Percentiles rank a stretch among this genome's conserved stretches.
These are phyloP conservation scores for Lerema accius DNA, from an alignment of 1,140 invertebrate genomes.

Conservation along the genomic window DNA sequence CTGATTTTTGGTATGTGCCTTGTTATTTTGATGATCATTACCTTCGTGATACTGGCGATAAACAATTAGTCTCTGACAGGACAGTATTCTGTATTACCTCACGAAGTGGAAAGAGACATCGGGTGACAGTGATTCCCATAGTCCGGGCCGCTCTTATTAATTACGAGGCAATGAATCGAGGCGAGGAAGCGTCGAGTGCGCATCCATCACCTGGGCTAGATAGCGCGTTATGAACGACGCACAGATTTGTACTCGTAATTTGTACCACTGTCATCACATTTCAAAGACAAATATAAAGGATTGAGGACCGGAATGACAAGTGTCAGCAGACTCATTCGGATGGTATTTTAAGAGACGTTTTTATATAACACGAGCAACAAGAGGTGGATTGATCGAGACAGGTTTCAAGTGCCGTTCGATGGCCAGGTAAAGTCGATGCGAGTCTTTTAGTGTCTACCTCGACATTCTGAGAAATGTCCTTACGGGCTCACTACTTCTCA, in stretches of 20 bases:
- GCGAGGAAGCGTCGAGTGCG: slow-evolving; percentile 50
- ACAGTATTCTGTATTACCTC: slow-evolving; percentile 58
- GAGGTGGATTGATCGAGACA: slow-evolving; percentile 80
- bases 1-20: not conserved
- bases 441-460: slow-evolving; percentile 64
- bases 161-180: slow-evolving; percentile 71
- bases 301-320: slow-evolving; percentile 79
- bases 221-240: slow-evolving; percentile 77
- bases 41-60: slow-evolving; percentile 18
- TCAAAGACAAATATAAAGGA: slow-evolving; percentile 82
- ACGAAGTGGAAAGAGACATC: slow-evolving; percentile 63
- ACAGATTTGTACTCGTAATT: slow-evolving; percentile 81
- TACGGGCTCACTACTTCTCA: slow-evolving; percentile 61
- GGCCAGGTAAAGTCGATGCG: slow-evolving; percentile 62
- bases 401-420: slow-evolving; percentile 76
- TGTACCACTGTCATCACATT: slow-evolving; percentile 82
- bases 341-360: slow-evolving; percentile 80
- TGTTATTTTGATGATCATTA: not conserved
- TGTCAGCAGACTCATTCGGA: slow-evolving; percentile 72
- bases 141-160: slow-evolving; percentile 65
- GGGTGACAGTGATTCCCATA: slow-evolving; percentile 72
- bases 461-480: slow-evolving; percentile 75
- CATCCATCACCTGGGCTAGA: slow-evolving; percentile 76
- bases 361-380: slow-evolving; percentile 81
- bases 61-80: slow-evolving; percentile 56